Base-by-base conservation (phyloP, 1,140 invertebrate genomes). In the Lucilia cuprina region DNA sequence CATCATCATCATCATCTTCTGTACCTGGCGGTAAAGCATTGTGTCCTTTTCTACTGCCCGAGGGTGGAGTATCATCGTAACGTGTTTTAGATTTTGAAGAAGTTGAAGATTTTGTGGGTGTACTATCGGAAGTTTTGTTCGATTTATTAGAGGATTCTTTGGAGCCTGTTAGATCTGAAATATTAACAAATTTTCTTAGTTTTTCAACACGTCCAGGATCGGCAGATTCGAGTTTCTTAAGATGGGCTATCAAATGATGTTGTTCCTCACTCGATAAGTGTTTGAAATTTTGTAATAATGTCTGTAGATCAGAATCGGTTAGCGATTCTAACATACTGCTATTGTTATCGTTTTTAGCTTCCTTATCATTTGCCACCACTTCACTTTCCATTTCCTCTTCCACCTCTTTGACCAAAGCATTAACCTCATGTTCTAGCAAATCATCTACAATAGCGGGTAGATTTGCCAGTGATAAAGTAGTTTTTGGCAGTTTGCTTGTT, bases 241-340 rank as follows among this genome's bases (percentile, higher is more conserved):
- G 87, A 87, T 96, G 96, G 5, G 94, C 94, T 8, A 96, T 96
- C 0, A 97, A 91, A 84, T 94, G 94, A 83, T 96, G 94, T 86
- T 97, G 96, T 87, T 96, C 95, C 82, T 96, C 95, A 3, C 93
- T 93, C 0, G 94, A 94, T 1, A 97, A 88, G 86, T 96, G 94
- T 88, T 95, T 95, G 86, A 96, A 96, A 88, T 96, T 96, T 87
- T 96, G 95, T 47, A 97, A 88, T 0, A 96, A 88, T 0, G 94
- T 94, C 86, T 96, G 95, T 21, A 96, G 88, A 86, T 96, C 96
- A 0, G 94, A 93, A 87, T 96, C 95, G 0, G 95, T 95, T 1
- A 96, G 89, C 21, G 93, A 94, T 83, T 96, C 95, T 93, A 96
- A 94, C n/a, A 90, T 92, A 78, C 50, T 87, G 19, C 65, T 49